A percentile compares a stretch with the other conserved stretches of the same genome.
phyloP scores from a whole-genome alignment of 1,140 invertebrate genomes.

The Tenebrio molitor region DNA sequence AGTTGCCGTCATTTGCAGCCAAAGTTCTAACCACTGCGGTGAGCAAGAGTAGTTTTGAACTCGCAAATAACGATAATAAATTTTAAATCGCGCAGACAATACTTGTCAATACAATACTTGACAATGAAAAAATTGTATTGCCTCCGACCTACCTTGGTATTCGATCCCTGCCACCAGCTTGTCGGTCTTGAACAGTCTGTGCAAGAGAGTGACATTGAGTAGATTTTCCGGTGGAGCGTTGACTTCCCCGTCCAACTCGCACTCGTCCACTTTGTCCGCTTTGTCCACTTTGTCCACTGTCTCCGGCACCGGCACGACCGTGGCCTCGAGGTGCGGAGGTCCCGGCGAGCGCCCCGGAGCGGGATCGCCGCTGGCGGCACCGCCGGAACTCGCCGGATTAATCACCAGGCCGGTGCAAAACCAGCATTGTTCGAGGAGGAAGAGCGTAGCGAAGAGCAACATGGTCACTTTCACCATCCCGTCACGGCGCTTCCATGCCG shows the following conservation, averaged over 20 bases:
- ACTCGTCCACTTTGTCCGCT: constrained; percentile 32
- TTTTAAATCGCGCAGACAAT: too few species aligned
- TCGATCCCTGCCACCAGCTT: constrained; percentile 44
- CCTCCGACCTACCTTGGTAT: constrained; percentile 56
- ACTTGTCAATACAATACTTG: too few species aligned
- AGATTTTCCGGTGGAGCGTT: background rate
- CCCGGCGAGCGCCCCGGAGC: constrained; percentile 64
- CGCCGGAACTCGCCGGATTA: constrained; percentile 43
- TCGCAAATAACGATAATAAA: too few species aligned
- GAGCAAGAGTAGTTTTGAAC: too few species aligned
- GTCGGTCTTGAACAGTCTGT: constrained; percentile 51
- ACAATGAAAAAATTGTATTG: too few species aligned
- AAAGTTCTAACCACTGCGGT: too few species aligned
- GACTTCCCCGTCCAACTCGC: constrained; percentile 26
- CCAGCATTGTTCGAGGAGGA: constrained; percentile 18
- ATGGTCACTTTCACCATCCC: constrained; percentile 26
- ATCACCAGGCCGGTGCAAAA: constrained; percentile 34
- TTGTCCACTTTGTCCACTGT: constrained; percentile 22
- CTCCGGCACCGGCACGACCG: constrained; percentile 15
- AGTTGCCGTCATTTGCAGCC: too few species aligned
- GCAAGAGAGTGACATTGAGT: constrained; percentile 43
- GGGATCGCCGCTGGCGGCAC: constrained; percentile 58
- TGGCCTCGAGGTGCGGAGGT: constrained; percentile 55
- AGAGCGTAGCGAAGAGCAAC: constrained; percentile 25
- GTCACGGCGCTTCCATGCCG: background rate